Base-by-base conservation (phyloP, 2,888 invertebrate species). In the Aspidiotus destructor region DNA sequence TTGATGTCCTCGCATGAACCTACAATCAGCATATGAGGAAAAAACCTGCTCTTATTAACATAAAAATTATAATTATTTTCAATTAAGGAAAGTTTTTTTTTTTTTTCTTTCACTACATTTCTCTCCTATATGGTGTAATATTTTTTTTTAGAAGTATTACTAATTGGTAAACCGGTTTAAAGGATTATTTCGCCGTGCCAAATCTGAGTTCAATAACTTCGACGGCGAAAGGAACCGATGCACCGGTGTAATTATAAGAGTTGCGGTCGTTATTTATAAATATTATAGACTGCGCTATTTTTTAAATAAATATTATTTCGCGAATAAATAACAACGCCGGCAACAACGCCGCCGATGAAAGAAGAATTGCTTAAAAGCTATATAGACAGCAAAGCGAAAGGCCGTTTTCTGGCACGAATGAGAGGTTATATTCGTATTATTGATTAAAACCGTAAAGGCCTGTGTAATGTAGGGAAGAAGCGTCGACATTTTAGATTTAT, bases 401-500 rank as follows among this genome's bases (percentile, higher is more conserved):
- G 65, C 65, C 65, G 65, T 65, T 65, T 65, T 44, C 65, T 65
- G 57, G 65, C 55, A 65, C 65, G 65, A 65, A 65, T 65, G 65
- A 65, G 65, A 65, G 65, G 65, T 65, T 65, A 65, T 65, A 65
- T 65, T 65, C 65, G 65, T 65, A 65, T 65, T 65, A 65, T 65
- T 65, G 65, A 65, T 65, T 65, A 65, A 65, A 65, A 65, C 57
- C 65, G 65, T 55, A 65, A 65, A 65, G 57, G 65, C 65, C 65
- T 57, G 65, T 65, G 65, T 65, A 65, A 65, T 65, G 65, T 65
- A 65, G 65, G 65, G 65, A 65, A 65, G 65, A 65, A 65, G 65
- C 65, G 65, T 65, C 65, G 65, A 65, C 65, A 65, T 65, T 65
- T 65, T 65, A 65, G 65, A 65, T 65, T 65, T 65, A 65, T 65